phyloP scores from a whole-genome alignment of 2,888 invertebrate genomes.

The Dascillus cervinus region DNA sequence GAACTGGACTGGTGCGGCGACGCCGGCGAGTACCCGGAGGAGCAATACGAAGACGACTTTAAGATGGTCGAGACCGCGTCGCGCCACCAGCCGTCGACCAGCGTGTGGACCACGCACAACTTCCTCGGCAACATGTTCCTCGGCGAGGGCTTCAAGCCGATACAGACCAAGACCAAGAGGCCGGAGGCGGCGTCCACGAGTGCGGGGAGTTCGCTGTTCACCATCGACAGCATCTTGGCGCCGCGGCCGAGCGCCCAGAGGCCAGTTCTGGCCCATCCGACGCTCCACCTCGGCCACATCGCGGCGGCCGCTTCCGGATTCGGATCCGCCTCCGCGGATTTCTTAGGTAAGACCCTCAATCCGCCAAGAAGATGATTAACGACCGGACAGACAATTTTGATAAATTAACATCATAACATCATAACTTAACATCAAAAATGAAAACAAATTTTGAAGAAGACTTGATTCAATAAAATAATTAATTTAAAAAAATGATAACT shows the following conservation, averaged over 20 bases:
- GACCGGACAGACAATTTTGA: too few relatives aligned
- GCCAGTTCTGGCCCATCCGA: slow-evolving; percentile 46
- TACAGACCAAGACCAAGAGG: slow-evolving; percentile 28
- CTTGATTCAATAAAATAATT: too few relatives aligned
- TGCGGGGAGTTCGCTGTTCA: slow-evolving; percentile 58
- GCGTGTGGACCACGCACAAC: slow-evolving; percentile 21
- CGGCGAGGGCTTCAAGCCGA: slow-evolving; percentile 42
- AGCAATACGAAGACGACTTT: slow-evolving; percentile 28
- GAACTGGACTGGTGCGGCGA: slow-evolving; percentile 38
- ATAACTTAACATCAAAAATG: too few relatives aligned
- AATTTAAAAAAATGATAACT: too few relatives aligned
- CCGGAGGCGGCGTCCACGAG: slow-evolving; percentile 33
- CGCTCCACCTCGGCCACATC: slow-evolving; percentile 54
- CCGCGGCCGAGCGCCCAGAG: slow-evolving; percentile 56
- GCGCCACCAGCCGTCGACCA: slow-evolving; percentile 15
- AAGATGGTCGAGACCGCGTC: slow-evolving; percentile 38
- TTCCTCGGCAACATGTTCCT: slow-evolving; percentile 34
- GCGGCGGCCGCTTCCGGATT: slow-evolving; percentile 56
- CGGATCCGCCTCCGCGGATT: slow-evolving; percentile 55
- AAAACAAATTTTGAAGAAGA: too few relatives aligned
- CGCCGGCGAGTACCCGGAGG: slow-evolving; percentile 29
- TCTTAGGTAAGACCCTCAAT: slow-evolving; percentile 64
- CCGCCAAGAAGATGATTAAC: too few relatives aligned
- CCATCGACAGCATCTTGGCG: slow-evolving; percentile 80
- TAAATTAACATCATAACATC: too few relatives aligned